These are phyloP conservation scores for Ochlodes sylvanus DNA, from an alignment of 2,888 invertebrate genomes.

Conservation along the genomic window DNA sequence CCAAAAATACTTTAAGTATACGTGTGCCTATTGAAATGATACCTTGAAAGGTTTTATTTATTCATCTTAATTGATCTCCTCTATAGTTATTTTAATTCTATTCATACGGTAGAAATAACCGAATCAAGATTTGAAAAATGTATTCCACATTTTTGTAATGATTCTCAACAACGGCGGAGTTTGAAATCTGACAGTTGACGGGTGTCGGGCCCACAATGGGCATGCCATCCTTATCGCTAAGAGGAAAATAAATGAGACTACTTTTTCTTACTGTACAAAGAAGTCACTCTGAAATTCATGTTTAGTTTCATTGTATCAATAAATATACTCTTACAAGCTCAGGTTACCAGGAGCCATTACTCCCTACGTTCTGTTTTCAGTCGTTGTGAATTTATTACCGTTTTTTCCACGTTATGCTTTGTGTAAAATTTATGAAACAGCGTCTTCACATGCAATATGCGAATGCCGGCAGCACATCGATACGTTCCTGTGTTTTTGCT, in stretches of 20 bases:
- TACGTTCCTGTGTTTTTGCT: constrained; percentile 29
- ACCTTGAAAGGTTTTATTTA: no score
- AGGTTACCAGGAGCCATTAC: constrained; percentile 15
- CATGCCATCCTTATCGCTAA: constrained; percentile 68
- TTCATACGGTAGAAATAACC: background rate
- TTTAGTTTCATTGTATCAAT: constrained; percentile 55
- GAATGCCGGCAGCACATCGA: constrained; percentile 31
- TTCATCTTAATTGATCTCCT: no score
- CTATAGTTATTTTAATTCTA: no score
- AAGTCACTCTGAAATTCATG: constrained; percentile 60
- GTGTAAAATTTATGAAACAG: constrained; percentile 32
- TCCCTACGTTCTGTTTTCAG: constrained; percentile 18
- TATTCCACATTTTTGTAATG: constrained; percentile 51
- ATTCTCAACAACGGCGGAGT: constrained; percentile 50
- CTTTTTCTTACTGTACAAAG: constrained; percentile 67
- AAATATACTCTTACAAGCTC: constrained; percentile 18
- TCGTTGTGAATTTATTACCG: constrained; percentile 29
- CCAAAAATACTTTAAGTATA: background rate
- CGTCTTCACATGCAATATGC: constrained; percentile 34
- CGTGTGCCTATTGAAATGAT: no score
- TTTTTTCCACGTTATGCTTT: constrained; percentile 30
- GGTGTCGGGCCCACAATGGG: constrained; percentile 64
- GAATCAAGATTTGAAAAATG: constrained; percentile 47
- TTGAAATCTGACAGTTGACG: constrained; percentile 75
- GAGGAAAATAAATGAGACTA: constrained; percentile 74